Base-by-base conservation (phyloP, 2,113 vertebrate genomes). In the Polyodon spathula region DNA sequence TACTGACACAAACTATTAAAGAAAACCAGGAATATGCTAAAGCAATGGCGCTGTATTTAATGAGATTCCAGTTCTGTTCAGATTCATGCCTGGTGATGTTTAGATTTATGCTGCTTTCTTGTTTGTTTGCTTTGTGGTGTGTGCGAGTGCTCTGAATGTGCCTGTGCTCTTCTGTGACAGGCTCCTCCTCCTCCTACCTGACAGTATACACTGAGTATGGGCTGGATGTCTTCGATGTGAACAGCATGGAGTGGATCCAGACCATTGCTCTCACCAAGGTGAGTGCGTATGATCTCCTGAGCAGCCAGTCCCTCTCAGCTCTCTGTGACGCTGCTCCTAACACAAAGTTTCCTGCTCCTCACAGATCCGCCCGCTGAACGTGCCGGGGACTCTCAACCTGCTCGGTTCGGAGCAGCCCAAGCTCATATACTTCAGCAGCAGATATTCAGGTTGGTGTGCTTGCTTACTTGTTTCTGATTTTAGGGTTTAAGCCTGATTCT, bases 131-230 rank as follows among this genome's bases (percentile, higher is more conserved):
- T 39, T 38, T n/a, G 6, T 10, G 12, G 48, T 2, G 48, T n/a
- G 14, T 50, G 48, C 14, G 12, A 6, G 12, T n/a, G 15, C 7
- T 2, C 27, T 27, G 27, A 27, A 27, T 3, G 3, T 27, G 27
- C 27, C 48, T 50, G 48, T 55, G 16, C 4, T 55, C 6, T 27
- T 67, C 62, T 61, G n/a, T 62, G 1, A 53, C 71, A 97, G 96
- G 93, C 70, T 97, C 93, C 63, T 94, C 79, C 79, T 76, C 90
- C 5, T 86, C 89, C 0, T 93, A 96, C 40, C 81, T 98, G 73
- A 93, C 92, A 0, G 89, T 98, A 59, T 99, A 99, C 81, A 95
- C 92, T 1, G 94, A 99, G 14, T 96, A 97, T 0, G 94, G 94
- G 0, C 86, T 94, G 1, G 94, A 98, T n/a, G 91, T 99, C 5